Evolutionary conservation across 2,888 invertebrate species (phyloP).

Genomic region (Dendrolimus houi): DNA sequence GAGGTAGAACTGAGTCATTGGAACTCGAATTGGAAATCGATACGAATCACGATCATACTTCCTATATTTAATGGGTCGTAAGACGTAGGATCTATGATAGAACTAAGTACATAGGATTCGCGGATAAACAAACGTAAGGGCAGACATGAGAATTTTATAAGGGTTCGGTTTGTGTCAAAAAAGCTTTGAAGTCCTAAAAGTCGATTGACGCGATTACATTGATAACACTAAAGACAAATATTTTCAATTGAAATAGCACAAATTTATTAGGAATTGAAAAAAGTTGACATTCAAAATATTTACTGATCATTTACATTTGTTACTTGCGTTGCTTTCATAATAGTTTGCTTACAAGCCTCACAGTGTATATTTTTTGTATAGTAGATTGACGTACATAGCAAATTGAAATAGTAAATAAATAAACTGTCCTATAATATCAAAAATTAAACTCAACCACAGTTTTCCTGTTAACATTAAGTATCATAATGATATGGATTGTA

Average conservation of each 20-base stretch:
- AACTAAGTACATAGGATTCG: no score
- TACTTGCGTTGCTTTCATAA: conserved; percentile 2
- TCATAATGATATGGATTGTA: neutral
- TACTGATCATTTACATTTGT: conserved; percentile 9
- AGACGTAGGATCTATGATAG: no score
- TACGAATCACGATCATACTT: no score
- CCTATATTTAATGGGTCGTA: no score
- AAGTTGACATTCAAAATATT: conserved; percentile 17
- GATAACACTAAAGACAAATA: neutral
- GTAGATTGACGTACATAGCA: conserved; percentile 5
- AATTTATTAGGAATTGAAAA: conserved; percentile 8
- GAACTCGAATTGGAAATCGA: no score
- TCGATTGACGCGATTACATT: neutral
- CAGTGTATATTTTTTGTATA: neutral
- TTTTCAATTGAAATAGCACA: neutral
- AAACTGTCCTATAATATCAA: neutral
- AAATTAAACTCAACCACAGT: neutral
- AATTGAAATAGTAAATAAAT: conserved; percentile 3
- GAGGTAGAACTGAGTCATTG: no score
- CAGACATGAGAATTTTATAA: no score
- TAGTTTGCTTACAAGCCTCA: neutral
- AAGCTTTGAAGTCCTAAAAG: neutral
- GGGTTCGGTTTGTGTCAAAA: neutral
- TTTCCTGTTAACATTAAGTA: neutral
- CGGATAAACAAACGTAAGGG: no score